A percentile compares a stretch with the other conserved stretches of the same genome.
Conservation (phyloP, 2,888 invertebrate species). For the Eupithecia tripunctaria region DNA sequence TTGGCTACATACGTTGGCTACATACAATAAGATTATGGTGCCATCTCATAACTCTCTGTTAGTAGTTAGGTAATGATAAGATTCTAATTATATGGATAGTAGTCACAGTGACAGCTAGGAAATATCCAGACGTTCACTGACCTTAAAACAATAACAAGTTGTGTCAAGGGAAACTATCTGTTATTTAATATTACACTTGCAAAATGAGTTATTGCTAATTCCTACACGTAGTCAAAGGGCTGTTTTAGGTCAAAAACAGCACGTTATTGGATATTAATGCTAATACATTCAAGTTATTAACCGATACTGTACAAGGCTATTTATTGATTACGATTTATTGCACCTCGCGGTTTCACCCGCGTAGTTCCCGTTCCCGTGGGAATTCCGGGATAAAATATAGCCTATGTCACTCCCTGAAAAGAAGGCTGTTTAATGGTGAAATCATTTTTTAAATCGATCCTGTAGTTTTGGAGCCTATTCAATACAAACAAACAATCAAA, state of each 20-base stretch:
- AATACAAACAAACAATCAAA: too few species aligned
- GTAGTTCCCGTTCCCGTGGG: too few species aligned
- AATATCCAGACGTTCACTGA: not conserved
- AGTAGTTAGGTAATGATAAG: not conserved
- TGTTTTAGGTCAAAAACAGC: conserved; percentile 28
- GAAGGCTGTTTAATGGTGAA: too few species aligned
- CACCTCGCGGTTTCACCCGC: too few species aligned
- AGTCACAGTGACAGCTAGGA: not conserved
- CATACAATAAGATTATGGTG: too few species aligned
- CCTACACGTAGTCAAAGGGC: not conserved
- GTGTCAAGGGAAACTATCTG: conserved; percentile 1
- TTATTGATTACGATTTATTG: too few species aligned
- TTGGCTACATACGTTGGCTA: too few species aligned
- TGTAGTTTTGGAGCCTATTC: too few species aligned
- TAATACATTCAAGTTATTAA: conserved; percentile 3
- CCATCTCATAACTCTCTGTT: too few species aligned
- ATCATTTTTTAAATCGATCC: too few species aligned
- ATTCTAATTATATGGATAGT: not conserved
- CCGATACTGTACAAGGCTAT: not conserved
- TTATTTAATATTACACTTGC: not conserved
- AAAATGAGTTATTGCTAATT: conserved; percentile 1
- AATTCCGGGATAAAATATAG: too few species aligned
- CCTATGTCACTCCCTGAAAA: too few species aligned
- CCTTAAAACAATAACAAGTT: not conserved
- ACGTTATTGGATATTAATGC: not conserved